Percentiles rank a stretch among this genome's conserved stretches.
phyloP scores from a whole-genome alignment of 2,888 invertebrate species.

The Himalopsyche kuldschensis region DNA sequence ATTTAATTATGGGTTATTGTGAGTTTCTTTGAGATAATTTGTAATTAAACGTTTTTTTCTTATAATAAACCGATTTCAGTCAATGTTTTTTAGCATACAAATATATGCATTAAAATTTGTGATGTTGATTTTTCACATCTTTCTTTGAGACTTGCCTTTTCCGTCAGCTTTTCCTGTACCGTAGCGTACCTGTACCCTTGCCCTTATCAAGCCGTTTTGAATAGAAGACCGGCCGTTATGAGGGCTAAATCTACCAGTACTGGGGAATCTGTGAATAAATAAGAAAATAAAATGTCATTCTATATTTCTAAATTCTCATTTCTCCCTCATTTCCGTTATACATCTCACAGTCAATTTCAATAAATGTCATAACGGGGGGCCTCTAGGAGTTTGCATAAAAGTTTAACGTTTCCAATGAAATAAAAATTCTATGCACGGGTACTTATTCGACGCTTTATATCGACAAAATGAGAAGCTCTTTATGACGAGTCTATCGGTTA shows the following conservation, averaged over 20 bases:
- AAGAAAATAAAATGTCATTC: conserved; percentile 24
- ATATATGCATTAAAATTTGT: not conserved
- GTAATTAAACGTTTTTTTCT: too few relatives aligned
- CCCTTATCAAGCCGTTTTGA: not conserved
- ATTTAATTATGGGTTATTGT: not conserved
- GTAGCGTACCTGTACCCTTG: not conserved
- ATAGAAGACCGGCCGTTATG: not conserved
- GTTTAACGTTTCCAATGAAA: conserved; percentile 20
- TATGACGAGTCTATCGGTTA: not conserved
- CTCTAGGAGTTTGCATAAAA: conserved; percentile 19
- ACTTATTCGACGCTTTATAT: not conserved
- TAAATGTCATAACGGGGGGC: conserved; percentile 20
- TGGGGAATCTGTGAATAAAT: not conserved
- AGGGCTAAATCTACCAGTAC: conserved; percentile 3
- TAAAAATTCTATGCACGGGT: conserved; percentile 12
- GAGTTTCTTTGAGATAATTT: not conserved
- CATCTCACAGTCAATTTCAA: conserved; percentile 27
- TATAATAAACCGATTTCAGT: too few relatives aligned
- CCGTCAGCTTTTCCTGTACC: not conserved
- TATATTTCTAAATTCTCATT: not conserved
- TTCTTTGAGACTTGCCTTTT: not conserved
- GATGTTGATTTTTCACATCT: not conserved
- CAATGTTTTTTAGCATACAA: too few relatives aligned
- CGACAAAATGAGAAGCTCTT: not conserved
- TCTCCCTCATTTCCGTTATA: not conserved